phyloP scores from a whole-genome alignment of 2,113 vertebrate species.

The Oceanites oceanicus region DNA sequence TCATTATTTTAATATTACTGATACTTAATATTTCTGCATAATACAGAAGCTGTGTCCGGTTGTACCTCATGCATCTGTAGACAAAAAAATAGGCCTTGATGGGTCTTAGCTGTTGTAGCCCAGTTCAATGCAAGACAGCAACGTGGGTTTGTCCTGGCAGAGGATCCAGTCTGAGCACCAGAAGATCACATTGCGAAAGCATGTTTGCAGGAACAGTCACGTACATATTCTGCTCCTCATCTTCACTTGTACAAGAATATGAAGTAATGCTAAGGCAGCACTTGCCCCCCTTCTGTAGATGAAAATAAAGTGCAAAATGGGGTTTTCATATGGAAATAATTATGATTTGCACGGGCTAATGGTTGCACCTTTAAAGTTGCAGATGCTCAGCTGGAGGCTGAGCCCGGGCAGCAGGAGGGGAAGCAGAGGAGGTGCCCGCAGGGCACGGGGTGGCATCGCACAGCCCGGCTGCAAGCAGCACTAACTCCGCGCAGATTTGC shows the following conservation, averaged over 20 bases:
- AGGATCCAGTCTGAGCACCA: not conserved
- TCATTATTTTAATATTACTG: not conserved
- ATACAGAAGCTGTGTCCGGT: not conserved
- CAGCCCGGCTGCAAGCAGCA: accelerated
- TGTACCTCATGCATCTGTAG: not conserved
- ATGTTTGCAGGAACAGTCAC: not conserved
- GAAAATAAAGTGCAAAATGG: not conserved
- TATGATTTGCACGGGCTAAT: accelerated
- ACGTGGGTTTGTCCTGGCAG: not conserved
- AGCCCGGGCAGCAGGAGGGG: not conserved
- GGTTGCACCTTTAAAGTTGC: not conserved
- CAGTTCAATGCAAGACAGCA: too few relatives aligned
- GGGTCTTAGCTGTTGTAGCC: not conserved
- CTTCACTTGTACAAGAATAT: not conserved
- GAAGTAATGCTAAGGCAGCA: too few relatives aligned
- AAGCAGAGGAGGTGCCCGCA: too few relatives aligned
- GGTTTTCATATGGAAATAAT: accelerated
- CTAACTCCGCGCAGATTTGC: not conserved
- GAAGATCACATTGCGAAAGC: not conserved
- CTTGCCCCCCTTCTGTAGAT: not conserved
- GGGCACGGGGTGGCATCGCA: not conserved
- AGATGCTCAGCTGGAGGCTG: not conserved
- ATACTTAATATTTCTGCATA: not conserved
- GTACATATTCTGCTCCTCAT: not conserved
- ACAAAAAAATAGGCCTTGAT: not conserved